Evolutionary conservation across 64 coral and sea anemone genomes (phyloP).

Genomic region (Stylophora pistillata): DNA sequence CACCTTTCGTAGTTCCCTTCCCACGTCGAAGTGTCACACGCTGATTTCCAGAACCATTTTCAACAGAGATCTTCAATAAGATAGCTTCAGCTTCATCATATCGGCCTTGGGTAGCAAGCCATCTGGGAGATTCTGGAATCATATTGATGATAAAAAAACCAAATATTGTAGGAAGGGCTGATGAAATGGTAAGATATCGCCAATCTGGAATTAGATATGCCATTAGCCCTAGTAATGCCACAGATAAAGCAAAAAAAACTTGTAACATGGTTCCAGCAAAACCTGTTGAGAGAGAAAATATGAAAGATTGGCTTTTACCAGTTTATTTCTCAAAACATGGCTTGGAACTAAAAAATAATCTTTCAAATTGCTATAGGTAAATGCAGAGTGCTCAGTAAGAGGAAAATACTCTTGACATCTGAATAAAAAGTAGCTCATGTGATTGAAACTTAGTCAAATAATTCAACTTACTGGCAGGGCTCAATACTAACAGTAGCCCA

Average conservation of each 20-base stretch:
- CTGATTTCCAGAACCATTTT: slow-evolving; percentile 52
- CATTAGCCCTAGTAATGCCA: slow-evolving; percentile 61
- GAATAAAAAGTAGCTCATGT: too few relatives aligned
- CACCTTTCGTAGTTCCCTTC: slow-evolving; percentile 25
- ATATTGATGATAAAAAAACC: slow-evolving; percentile 47
- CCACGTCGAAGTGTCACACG: slow-evolving; percentile 18
- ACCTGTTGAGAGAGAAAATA: slow-evolving; percentile 31
- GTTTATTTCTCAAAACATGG: neutral
- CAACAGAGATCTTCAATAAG: slow-evolving; percentile 39
- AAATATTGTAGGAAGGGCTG: slow-evolving; percentile 54
- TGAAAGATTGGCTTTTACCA: neutral
- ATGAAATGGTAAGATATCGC: slow-evolving; percentile 68
- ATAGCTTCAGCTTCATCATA: slow-evolving; percentile 78
- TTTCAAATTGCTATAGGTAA: too few relatives aligned
- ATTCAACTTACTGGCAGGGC: too few relatives aligned
- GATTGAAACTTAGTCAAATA: too few relatives aligned
- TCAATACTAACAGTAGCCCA: too few relatives aligned
- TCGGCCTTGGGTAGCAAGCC: slow-evolving; percentile 69
- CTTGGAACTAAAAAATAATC: too few relatives aligned
- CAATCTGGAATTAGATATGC: slow-evolving; percentile 84
- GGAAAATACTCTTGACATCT: too few relatives aligned
- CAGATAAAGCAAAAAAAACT: slow-evolving; percentile 69
- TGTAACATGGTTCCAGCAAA: slow-evolving; percentile 72
- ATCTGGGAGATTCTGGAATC: slow-evolving; percentile 77
- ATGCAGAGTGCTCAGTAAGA: too few relatives aligned